Base-by-base conservation (phyloP, 2,888 invertebrate genomes). In the Leptinotarsa tumamoca region DNA sequence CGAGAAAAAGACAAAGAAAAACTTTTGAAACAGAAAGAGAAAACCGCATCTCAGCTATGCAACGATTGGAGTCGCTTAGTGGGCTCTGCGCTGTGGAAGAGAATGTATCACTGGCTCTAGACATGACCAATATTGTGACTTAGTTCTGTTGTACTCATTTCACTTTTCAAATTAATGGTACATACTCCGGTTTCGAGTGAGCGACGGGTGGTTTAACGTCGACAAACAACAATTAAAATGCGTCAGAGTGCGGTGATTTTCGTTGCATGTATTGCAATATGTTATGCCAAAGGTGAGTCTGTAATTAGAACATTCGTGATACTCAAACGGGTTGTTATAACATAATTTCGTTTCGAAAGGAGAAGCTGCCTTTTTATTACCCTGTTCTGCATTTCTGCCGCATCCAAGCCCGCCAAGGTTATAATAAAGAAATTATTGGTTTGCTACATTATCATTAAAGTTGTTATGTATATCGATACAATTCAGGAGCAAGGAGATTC, bases 111-210 rank as follows among this genome's bases (percentile, higher is more conserved):
- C 18, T 49, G 23, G 61, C 43, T 63, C 63, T 49, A 72, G 82
- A 80, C 80, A 82, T 81, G 82, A 80, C 81, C 77, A 77, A 80
- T 78, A 76, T 72, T 80, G 81, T 81, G 79, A 79, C 79, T 77
- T 72, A 77, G 77, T 76, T 79, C 71, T 72, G 23, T 43, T 58
- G n/a, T 50, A 69, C 54, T 73, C 78, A 80, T 81, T 82, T 82
- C 82, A 82, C 82, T 82, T 82, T 82, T 81, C 67, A 73, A 68
- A 74, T 74, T 50, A 71, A 71, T 58, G 58, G 23, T 58, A 58
- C 23, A 58, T 33, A 63, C 58, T 73, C 67, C 58, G 73, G 70
- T 56, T 67, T 74, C 61, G 72, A 74, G 74, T 74, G 71, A 69
- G 71, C 50, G 73, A 72, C 33, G 70, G 10, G 43, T 71, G 71